These are phyloP conservation scores for Hypocryptadius cinnamomeus DNA, from an alignment of 2,113 vertebrate genomes.

Conservation along the genomic window DNA sequence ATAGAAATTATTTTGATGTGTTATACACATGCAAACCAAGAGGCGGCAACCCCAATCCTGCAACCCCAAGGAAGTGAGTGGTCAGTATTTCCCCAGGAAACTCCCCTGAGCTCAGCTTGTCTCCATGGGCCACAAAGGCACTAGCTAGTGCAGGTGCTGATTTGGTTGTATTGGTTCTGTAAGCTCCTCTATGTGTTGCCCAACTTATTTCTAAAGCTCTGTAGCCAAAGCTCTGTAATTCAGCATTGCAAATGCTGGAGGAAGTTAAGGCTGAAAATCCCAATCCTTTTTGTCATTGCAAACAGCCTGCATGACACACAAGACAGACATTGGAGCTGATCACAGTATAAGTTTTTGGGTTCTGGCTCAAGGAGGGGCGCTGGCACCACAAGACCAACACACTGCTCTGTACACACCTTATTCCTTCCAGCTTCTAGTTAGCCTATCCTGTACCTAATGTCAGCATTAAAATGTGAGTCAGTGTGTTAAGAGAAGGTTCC, in stretches of 20 bases:
- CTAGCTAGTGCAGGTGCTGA: neutral
- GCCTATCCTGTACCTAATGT: neutral
- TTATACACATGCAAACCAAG: neutral
- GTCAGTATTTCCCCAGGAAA: neutral
- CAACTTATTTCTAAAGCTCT: neutral
- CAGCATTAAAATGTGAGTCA: neutral
- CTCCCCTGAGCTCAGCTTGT: neutral
- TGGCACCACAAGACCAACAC: neutral
- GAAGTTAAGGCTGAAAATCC: neutral
- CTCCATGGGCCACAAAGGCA: neutral
- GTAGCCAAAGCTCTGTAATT: neutral
- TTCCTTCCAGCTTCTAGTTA: neutral
- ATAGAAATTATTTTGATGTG: rapidly evolving
- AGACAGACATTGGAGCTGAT: neutral
- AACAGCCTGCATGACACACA: neutral
- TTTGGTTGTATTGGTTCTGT: neutral
- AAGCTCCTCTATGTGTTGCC: neutral
- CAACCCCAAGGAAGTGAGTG: neutral
- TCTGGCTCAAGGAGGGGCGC: neutral
- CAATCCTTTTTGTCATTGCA: neutral
- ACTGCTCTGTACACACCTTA: neutral
- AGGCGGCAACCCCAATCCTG: neutral
- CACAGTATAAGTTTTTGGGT: neutral
- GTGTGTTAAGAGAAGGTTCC: neutral
- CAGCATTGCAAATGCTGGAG: neutral